These are phyloP conservation scores for Marcusenius ussheri DNA, from an alignment of 2,113 vertebrate genomes.

Conservation along the genomic window DNA sequence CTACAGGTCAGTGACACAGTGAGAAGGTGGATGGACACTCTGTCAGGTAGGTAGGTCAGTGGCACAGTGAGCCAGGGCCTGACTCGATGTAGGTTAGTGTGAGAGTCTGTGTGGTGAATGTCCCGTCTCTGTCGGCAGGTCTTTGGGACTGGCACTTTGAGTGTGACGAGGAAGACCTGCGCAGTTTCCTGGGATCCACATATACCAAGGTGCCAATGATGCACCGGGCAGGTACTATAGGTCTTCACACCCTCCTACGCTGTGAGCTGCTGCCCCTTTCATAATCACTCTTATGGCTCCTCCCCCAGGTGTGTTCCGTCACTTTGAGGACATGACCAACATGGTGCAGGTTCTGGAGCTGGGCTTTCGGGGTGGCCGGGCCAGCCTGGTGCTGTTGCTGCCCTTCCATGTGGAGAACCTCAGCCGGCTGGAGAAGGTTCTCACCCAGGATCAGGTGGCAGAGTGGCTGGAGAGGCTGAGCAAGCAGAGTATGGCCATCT, in stretches of 20 bases:
- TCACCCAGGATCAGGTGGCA: conserved; percentile 48
- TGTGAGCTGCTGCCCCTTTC: background rate
- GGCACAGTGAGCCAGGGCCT: background rate
- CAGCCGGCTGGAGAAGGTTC: conserved; percentile 44
- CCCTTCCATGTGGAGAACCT: conserved; percentile 55
- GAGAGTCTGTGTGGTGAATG: background rate
- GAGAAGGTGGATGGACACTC: background rate
- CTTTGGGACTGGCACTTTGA: conserved; percentile 52
- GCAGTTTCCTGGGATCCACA: conserved; percentile 49
- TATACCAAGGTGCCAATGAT: conserved; percentile 58
- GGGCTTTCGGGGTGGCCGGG: conserved; percentile 43
- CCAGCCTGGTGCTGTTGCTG: conserved; percentile 51
- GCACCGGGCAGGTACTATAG: conserved; percentile 54
- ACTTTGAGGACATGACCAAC: conserved; percentile 49
- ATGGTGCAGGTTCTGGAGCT: conserved; percentile 57
- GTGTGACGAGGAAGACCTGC: conserved; percentile 34
- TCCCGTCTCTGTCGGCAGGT: conserved; percentile 32
- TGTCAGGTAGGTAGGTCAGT: background rate
- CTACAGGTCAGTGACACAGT: background rate
- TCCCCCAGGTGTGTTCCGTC: conserved; percentile 42
- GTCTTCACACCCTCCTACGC: background rate
- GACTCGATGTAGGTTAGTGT: background rate
- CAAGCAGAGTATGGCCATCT: conserved; percentile 41
- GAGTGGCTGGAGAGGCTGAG: conserved; percentile 46
- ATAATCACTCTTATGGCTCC: background rate